phyloP scores from a whole-genome alignment of 2,888 invertebrate genomes.

The Xylocampa areola region DNA sequence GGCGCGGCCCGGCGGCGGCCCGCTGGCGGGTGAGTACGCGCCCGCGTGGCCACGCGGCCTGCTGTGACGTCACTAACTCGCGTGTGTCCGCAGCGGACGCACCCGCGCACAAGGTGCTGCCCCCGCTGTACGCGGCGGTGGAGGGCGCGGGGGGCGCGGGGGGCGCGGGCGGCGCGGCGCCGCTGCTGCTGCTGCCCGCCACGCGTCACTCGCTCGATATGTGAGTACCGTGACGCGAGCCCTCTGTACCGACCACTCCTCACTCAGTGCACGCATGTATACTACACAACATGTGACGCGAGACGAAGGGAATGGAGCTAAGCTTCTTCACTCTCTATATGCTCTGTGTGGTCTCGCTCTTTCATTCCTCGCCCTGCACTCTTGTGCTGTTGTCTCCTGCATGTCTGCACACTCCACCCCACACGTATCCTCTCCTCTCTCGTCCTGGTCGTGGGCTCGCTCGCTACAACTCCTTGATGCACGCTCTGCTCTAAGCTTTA shows the following conservation, averaged over 20 bases:
- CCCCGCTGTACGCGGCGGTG: constrained; percentile 86
- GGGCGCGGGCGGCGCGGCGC: constrained; percentile 50
- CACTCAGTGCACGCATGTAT: constrained; percentile 1
- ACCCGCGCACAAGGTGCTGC: constrained; percentile 84
- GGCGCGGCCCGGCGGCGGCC: constrained; percentile 69
- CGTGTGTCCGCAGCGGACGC: constrained; percentile 81
- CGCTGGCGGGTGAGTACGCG: constrained; percentile 78
- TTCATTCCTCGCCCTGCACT: not conserved
- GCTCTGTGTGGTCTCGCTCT: not conserved
- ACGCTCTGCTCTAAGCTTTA: constrained; percentile 36
- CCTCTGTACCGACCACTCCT: not conserved
- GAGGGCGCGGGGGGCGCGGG: constrained; percentile 70
- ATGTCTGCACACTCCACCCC: not conserved
- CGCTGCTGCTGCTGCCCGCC: constrained; percentile 75
- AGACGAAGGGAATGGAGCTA: not conserved
- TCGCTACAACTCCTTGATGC: constrained; percentile 15
- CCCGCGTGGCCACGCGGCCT: constrained; percentile 48
- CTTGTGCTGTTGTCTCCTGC: not conserved
- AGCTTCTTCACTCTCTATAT: not conserved
- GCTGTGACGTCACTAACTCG: constrained; percentile 60
- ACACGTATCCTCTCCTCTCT: not conserved
- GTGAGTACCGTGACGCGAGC: constrained; percentile 72
- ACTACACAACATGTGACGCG: not conserved
- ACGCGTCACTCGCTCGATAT: constrained; percentile 69
- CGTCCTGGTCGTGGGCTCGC: constrained; percentile 5